Evolutionary conservation across 2,113 vertebrate species (phyloP).

Genomic region (Sebastes fasciatus): DNA sequence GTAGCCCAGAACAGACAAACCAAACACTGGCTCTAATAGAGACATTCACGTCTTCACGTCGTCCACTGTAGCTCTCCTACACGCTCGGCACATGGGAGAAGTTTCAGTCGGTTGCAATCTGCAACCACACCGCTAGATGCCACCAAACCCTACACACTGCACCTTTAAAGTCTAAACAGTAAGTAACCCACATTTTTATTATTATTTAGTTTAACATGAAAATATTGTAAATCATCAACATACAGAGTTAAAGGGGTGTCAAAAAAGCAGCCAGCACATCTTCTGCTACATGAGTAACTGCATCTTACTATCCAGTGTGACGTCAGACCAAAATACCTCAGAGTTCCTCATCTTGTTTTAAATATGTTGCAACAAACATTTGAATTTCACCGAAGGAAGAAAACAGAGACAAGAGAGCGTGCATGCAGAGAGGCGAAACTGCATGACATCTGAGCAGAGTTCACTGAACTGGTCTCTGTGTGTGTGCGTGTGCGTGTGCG

Average conservation of each 20-base stretch:
- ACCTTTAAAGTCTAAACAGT: not conserved
- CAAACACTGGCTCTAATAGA: no score
- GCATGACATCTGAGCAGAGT: constrained; percentile 59
- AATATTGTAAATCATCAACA: constrained; percentile 23
- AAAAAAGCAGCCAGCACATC: constrained; percentile 29
- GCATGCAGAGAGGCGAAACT: constrained; percentile 41
- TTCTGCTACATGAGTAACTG: constrained; percentile 52
- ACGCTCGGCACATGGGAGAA: no score
- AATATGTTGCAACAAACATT: constrained; percentile 28
- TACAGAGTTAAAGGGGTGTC: constrained; percentile 25
- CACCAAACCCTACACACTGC: no score
- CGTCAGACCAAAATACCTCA: constrained; percentile 21
- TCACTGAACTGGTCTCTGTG: constrained; percentile 42
- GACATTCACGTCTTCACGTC: no score
- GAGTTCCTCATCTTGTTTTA: constrained; percentile 53
- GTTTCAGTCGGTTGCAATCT: no score
- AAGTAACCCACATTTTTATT: not conserved
- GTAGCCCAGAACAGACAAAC: no score
- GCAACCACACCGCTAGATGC: no score
- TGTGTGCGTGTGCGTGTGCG: not conserved
- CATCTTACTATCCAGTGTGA: constrained; percentile 69
- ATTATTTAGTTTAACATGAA: constrained; percentile 4
- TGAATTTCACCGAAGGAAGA: constrained; percentile 32
- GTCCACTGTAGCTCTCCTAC: no score
- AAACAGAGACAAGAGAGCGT: constrained; percentile 18